phyloP scores from a whole-genome alignment of 1,140 invertebrate genomes.

The Drosophila leontia region DNA sequence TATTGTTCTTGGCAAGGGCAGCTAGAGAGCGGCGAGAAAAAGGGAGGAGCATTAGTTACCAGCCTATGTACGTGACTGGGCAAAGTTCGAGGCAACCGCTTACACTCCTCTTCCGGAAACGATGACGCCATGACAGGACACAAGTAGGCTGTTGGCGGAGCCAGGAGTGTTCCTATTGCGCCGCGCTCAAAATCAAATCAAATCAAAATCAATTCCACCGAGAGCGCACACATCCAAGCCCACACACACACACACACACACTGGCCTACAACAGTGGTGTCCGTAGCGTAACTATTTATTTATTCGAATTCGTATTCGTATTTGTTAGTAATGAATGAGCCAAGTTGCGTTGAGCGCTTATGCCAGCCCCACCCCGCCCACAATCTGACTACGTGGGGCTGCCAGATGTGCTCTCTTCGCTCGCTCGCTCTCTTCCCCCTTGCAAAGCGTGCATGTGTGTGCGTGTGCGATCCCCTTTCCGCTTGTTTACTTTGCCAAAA shows the following conservation, averaged over 20 bases:
- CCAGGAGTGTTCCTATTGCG: constrained; percentile 43
- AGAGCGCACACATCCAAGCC: constrained; percentile 15
- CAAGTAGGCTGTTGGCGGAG: neutral
- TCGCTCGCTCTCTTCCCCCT: constrained; percentile 21
- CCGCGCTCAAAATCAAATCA: constrained; percentile 58
- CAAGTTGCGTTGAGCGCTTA: constrained; percentile 38
- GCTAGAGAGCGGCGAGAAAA: constrained; percentile 49
- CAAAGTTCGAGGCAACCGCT: constrained; percentile 35
- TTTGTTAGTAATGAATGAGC: constrained; percentile 52
- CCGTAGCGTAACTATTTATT: constrained; percentile 56
- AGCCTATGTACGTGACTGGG: constrained; percentile 46
- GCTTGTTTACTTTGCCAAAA: constrained; percentile 25
- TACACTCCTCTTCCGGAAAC: constrained; percentile 69
- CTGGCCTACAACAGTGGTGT: constrained; percentile 11
- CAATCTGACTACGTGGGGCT: constrained; percentile 51
- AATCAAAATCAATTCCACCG: constrained; percentile 49
- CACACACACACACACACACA: constrained; percentile 29
- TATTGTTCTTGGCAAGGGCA: constrained; percentile 85
- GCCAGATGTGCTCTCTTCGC: constrained; percentile 28
- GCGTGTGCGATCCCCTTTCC: constrained; percentile 47
- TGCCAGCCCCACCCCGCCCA: constrained; percentile 46
- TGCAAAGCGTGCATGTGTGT: constrained; percentile 15
- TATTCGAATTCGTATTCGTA: constrained; percentile 8
- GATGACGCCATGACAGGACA: constrained; percentile 70
- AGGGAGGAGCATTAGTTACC: constrained; percentile 21